A percentile compares a stretch with the other conserved stretches of the same genome.
Conservation (phyloP, 2,797 vertebrate genomes). For the Pseudochromis fuscus region DNA sequence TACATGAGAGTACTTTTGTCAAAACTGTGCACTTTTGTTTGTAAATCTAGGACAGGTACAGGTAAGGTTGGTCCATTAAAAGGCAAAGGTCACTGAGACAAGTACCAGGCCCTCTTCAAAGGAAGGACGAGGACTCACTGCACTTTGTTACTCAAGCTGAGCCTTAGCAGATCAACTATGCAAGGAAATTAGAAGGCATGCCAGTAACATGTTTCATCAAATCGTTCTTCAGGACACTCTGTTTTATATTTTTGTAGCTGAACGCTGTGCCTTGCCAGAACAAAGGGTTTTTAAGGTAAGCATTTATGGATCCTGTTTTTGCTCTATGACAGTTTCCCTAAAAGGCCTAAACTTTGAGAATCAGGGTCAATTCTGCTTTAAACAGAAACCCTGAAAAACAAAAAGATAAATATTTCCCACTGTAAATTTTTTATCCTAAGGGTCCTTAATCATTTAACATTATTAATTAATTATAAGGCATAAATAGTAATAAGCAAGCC, state of each 20-base stretch:
- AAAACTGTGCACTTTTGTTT: constrained; percentile 23
- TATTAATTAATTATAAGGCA: background rate
- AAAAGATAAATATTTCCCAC: too few species aligned
- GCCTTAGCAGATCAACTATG: constrained; percentile 9
- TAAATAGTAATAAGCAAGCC: background rate
- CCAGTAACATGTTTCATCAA: background rate
- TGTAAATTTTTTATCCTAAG: too few species aligned
- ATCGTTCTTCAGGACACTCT: constrained; percentile 1
- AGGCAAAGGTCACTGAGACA: constrained; percentile 61
- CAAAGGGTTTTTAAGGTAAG: too few species aligned
- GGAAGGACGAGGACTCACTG: constrained; percentile 11
- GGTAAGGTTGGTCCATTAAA: constrained; percentile 43
- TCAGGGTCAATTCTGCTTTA: too few species aligned
- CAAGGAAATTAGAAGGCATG: constrained; percentile 1
- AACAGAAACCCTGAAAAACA: too few species aligned
- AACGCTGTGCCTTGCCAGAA: background rate
- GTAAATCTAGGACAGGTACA: constrained; percentile 18
- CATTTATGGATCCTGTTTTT: background rate
- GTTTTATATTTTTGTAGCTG: background rate
- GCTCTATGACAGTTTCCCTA: constrained; percentile 7
- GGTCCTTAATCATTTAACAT: too few species aligned
- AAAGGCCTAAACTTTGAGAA: background rate
- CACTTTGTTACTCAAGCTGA: constrained; percentile 12
- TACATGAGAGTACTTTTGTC: constrained; percentile 8
- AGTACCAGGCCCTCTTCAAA: constrained; percentile 8